Evolutionary conservation across 1,140 invertebrate genomes (phyloP).

Genomic region (Myzus persicae): DNA sequence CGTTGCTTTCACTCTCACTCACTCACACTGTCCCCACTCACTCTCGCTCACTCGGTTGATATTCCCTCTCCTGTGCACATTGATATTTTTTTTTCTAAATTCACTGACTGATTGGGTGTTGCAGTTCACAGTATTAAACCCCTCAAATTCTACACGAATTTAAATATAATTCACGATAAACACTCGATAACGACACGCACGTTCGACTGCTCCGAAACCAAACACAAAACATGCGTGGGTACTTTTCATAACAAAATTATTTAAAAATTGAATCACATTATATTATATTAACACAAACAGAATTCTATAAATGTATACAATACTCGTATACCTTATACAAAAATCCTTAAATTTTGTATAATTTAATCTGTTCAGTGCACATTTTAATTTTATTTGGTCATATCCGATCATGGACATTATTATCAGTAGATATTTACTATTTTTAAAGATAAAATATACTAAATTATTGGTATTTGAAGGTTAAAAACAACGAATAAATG

Average conservation of each 20-base stretch:
- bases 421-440: background rate
- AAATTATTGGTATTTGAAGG: background rate
- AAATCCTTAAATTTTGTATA: background rate
- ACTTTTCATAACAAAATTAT: background rate
- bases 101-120: background rate
- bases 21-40: too few species aligned
- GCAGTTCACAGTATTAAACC: background rate
- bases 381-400: too few species aligned
- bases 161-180: background rate
- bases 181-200: background rate
- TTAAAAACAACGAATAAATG: too few species aligned
- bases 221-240: background rate
- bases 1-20: background rate
- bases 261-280: background rate
- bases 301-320: background rate
- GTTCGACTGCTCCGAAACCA: background rate
- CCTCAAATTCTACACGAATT: background rate
- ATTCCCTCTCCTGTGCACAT: background rate
- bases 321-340: too few species aligned
- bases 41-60: background rate
- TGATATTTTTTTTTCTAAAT: background rate
- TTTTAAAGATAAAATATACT: background rate
- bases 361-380: background rate
- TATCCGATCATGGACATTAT: too few species aligned
- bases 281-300: background rate